A percentile compares a stretch with the other conserved stretches of the same genome.
Conservation (phyloP, 2,888 invertebrate genomes). For the Coleophora flavipennella region DNA sequence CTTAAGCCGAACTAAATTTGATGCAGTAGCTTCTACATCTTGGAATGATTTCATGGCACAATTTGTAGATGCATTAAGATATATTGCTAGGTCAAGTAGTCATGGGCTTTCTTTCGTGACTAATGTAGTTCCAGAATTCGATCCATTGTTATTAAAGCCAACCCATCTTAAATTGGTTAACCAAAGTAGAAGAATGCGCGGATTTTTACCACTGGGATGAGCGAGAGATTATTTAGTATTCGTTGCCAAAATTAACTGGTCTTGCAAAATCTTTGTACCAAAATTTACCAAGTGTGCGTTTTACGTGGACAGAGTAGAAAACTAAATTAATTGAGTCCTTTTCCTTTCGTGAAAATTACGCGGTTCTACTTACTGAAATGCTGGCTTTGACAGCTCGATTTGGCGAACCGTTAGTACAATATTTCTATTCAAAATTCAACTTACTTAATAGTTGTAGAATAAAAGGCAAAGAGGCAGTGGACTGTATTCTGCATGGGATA, state of each 20-base stretch:
- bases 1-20: too few species aligned
- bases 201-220: slow-evolving; percentile 4
- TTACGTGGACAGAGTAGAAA: slow-evolving; percentile 17
- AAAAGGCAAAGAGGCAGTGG: slow-evolving; percentile 11
- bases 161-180: slow-evolving; percentile 1
- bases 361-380: slow-evolving; percentile 13
- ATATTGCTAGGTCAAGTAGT: neutral
- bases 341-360: slow-evolving; percentile 13
- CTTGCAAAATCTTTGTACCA: slow-evolving; percentile 15
- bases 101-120: neutral
- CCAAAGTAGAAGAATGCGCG: slow-evolving; percentile 1
- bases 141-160: neutral
- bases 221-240: slow-evolving; percentile 1
- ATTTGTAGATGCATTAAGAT: neutral
- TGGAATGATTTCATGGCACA: too few species aligned
- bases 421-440: slow-evolving; percentile 13
- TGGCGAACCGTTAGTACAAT: slow-evolving; percentile 3
- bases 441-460: slow-evolving; percentile 15
- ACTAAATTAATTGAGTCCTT: slow-evolving; percentile 15
- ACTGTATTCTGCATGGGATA: neutral
- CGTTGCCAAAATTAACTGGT: slow-evolving; percentile 3
- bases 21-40: too few species aligned
- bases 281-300: slow-evolving; percentile 11
- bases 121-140: slow-evolving; percentile 7
- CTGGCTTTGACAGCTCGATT: slow-evolving; percentile 4